Evolutionary conservation across 2,113 vertebrate species (phyloP), one percentile per base, ranked within the genome.

Genomic region (Arothron firmamentum): DNA sequence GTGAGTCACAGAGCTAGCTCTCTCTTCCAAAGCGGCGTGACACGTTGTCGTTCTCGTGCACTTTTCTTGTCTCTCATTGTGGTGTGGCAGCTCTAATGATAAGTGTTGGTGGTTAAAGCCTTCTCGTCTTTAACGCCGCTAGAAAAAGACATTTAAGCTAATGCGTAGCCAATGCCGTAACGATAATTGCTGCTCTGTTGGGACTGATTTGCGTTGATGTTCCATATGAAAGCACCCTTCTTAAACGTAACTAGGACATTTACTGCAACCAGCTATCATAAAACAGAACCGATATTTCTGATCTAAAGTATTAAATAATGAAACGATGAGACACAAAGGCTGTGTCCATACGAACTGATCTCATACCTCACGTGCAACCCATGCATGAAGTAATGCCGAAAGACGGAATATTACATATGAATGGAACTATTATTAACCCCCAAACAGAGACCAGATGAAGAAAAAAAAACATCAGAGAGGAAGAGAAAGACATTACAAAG

Each of bases 1-100:
- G 63, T 70, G 70, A 80, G 65, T 80, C 71, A 74, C 57, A 50
- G 70, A 56, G 66, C 49, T 25, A 47, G 51, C 60, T 59, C 46
- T 56, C 56, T 55, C 47, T 65, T 69, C 61, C 51, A 52, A 56
- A 54, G 56, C 75, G 65, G 60, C 45, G 46, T 54, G 47, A 59
- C 38, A 49, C 49, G 56, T 38, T 60, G 59, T 38, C 62, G 51
- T 60, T 56, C 50, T 53, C 13, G 55, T 53, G 41, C 34, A 47
- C 38, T 65, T 67, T 62, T 20, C 59, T 20, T 72, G 68, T 56
- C 59, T 59, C 14, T 70, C 61, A 62, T 21, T 65, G 61, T 59
- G 34, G n/a, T 28, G 46, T 21, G 70, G 16, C 25, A 41, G 25
- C 49, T 55, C 45, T 47, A 16, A 1, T 56, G 52, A 31, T 61